These are phyloP conservation scores for Caenorhabditis japonica DNA, from an alignment of 2,888 invertebrate genomes.

Conservation along the genomic window DNA sequence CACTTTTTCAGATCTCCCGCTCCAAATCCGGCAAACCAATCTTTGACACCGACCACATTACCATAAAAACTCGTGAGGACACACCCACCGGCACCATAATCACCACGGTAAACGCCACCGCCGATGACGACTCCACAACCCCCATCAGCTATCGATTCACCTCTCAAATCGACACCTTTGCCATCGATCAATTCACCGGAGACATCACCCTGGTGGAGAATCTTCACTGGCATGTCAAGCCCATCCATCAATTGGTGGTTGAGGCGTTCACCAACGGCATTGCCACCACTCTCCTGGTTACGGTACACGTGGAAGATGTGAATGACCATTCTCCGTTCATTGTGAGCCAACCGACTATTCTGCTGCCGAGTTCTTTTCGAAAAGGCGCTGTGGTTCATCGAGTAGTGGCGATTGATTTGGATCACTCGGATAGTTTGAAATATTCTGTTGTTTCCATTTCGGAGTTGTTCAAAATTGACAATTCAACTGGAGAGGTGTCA, in stretches of 20 bases:
- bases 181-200: conserved; percentile 92
- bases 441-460: conserved; percentile 1
- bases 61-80: conserved; percentile 27
- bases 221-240: conserved; percentile 78
- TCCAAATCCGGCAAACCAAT: conserved; percentile 28
- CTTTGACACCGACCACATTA: conserved; percentile 23
- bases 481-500: conserved; percentile 21
- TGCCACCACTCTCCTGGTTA: conserved; percentile 79
- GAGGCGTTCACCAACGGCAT: conserved; percentile 52
- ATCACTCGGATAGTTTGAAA: conserved; percentile 4
- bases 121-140: conserved; percentile 44
- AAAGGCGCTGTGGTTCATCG: conserved; percentile 39
- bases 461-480: conserved; percentile 20
- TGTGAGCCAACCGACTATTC: conserved; percentile 79
- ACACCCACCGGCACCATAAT: conserved; percentile 44
- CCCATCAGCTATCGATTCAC: conserved; percentile 60
- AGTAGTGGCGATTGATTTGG: conserved; percentile 35
- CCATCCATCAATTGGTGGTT: conserved; percentile 38
- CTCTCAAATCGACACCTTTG: conserved; percentile 82
- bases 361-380: conserved; percentile 21
- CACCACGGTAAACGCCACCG: conserved; percentile 42
- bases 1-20: conserved; percentile 29
- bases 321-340: conserved; percentile 96
- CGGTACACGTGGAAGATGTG: conserved; percentile 82
- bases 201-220: conserved; percentile 87